A percentile compares a stretch with the other conserved stretches of the same genome.
phyloP scores from a whole-genome alignment of 2,888 invertebrate genomes.

The Nomada lathburiana region DNA sequence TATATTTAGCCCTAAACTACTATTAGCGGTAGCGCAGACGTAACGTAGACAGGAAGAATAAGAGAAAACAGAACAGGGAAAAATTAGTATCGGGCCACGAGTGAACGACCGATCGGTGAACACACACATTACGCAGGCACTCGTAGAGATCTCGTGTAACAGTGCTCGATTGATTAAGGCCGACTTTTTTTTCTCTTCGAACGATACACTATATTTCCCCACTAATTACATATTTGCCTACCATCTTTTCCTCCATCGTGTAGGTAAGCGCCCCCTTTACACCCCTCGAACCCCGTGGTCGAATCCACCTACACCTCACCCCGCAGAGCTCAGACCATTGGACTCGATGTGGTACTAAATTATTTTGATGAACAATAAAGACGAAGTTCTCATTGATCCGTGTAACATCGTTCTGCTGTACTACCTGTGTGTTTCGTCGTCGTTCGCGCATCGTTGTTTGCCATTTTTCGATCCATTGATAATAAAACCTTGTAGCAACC shows the following conservation, averaged over 20 bases:
- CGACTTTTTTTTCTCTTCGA: conserved; percentile 56
- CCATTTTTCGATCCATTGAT: conserved; percentile 51
- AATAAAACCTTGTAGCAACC: conserved; percentile 47
- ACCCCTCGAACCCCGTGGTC: background rate
- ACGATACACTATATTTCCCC: conserved; percentile 43
- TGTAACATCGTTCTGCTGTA: conserved; percentile 63
- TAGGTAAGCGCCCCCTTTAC: conserved; percentile 1
- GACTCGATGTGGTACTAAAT: conserved; percentile 77
- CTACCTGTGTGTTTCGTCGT: conserved; percentile 60
- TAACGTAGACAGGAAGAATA: conserved; percentile 62
- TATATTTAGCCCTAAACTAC: conserved; percentile 71
- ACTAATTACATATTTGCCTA: conserved; percentile 1
- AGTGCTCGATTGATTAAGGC: conserved; percentile 69
- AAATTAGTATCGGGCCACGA: conserved; percentile 50
- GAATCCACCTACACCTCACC: background rate
- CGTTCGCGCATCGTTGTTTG: conserved; percentile 47
- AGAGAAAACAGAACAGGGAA: conserved; percentile 43
- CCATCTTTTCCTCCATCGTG: conserved; percentile 18
- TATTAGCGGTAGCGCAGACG: conserved; percentile 69
- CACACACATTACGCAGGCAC: conserved; percentile 44
- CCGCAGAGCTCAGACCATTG: conserved; percentile 9
- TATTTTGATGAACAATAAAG: conserved; percentile 80
- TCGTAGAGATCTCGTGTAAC: conserved; percentile 57
- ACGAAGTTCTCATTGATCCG: conserved; percentile 76
- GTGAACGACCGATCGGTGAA: conserved; percentile 53